Percentiles rank a stretch among this genome's conserved stretches.
phyloP scores from a whole-genome alignment of 2,113 vertebrate genomes.

The Conger conger region DNA sequence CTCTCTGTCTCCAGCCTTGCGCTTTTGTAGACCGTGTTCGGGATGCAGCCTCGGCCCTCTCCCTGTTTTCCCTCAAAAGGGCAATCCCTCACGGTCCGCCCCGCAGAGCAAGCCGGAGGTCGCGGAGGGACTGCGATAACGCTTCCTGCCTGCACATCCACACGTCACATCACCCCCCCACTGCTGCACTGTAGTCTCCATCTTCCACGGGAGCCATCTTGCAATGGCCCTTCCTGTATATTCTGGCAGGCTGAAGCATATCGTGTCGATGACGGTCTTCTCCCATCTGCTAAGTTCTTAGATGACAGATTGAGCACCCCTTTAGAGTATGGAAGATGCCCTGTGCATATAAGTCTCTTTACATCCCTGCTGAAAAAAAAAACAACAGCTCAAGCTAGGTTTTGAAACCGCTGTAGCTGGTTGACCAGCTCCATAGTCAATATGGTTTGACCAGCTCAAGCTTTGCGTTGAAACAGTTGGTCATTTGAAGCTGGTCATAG shows the following conservation, averaged over 20 bases:
- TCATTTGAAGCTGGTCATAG: no score
- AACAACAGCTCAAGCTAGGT: no score
- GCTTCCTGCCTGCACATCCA: slow-evolving; percentile 88
- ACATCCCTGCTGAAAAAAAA: no score
- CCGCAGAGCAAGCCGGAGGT: slow-evolving; percentile 81
- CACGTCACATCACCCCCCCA: slow-evolving; percentile 86
- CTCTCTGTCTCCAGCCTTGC: background rate
- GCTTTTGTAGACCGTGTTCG: no score
- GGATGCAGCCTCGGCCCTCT: slow-evolving; percentile 40
- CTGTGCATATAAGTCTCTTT: no score
- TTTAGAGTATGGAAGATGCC: slow-evolving; percentile 99
- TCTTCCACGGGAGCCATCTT: slow-evolving; percentile 81
- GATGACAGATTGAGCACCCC: slow-evolving; percentile 73
- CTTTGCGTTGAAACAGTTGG: no score
- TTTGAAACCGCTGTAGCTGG: no score
- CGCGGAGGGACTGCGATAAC: slow-evolving; percentile 83
- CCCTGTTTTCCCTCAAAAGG: slow-evolving; percentile 86
- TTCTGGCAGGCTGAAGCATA: slow-evolving; percentile 87
- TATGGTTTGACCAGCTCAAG: no score
- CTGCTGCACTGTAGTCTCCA: slow-evolving; percentile 74
- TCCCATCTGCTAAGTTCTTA: slow-evolving; percentile 82
- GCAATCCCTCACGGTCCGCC: slow-evolving; percentile 80
- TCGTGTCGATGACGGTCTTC: slow-evolving; percentile 87
- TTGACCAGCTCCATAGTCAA: no score
- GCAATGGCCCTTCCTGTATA: slow-evolving; percentile 71